Evolutionary conservation across 2,797 vertebrate species (phyloP), one percentile per base, ranked within the genome.

Genomic region (Nyctalus aviator): DNA sequence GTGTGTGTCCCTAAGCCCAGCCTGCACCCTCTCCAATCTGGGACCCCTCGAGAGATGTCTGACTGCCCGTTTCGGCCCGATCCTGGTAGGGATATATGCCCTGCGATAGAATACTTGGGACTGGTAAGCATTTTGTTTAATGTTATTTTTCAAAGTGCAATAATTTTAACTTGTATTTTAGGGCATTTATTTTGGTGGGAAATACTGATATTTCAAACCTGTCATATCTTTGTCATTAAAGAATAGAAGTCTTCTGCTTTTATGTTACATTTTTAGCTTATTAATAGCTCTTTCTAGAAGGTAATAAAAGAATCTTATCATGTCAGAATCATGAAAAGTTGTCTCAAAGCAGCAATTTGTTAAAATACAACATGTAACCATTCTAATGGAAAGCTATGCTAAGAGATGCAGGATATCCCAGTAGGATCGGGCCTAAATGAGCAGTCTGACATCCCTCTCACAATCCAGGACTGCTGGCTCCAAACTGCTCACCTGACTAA

Each of bases 91-190:
- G 55, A 93, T 69, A 32, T 59, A 53, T 68, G 66, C 44, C 27
- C 20, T 96, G 37, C 23, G 14, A 88, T 76, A 66, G 10, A 46
- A 23, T 84, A 62, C 30, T 75, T 91, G 69, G n/a, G 15, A 66
- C 88, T 95, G 86, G 66, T 46, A 53, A 95, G 66, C 35, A 91
- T 88, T 96, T 94, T 55, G 18, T 94, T 95, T 97, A 0, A 75
- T 25, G 41, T 72, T 44, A n/a, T 35, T 66, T 93, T 97, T 95
- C 89, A 53, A 35, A 69, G 21, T 84, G 30, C n/a, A 96, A 69
- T 95, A 96, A 85, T 15, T 92, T 35, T 25, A 41, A 50, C 85
- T 95, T 93, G 41, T 79, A 25, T 78, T 81, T 95, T 83, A 77
- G 21, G 3, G 46, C 13, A 84, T 23, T 50, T 82, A 14, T 64